Evolutionary conservation across 2,888 invertebrate genomes (phyloP), one percentile per base, ranked within the genome.

Genomic region (Loripinus fragilis): DNA sequence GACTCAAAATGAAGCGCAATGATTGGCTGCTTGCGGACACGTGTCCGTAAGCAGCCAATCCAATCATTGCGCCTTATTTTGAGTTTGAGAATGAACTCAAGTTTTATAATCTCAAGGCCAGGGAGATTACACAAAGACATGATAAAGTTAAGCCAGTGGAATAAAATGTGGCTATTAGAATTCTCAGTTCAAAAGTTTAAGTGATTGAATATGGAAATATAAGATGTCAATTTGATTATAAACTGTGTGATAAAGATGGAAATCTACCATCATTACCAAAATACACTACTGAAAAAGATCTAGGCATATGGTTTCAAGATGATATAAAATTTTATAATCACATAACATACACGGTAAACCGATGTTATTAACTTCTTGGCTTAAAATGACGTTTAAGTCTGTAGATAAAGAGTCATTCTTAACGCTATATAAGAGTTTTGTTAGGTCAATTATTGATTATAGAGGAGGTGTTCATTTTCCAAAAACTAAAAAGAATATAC

Each of bases 401-500:
- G 3, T 73, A n/a, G 55, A 78, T 30, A 28, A 5, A n/a, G 35
- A 65, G 8, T 23, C 23, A 65, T 65, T 65, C 20, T 15, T 65
- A 20, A 33, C n/a, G 8, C 20, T 65, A 12, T 33, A 65, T 35
- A 33, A 65, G 25, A 52, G 25, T 52, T 25, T 52, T 10, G 28
- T 52, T 8, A 10, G 25, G n/a, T 52, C 52, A 28, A 25, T 52
- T 28, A 3, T 52, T 23, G 52, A 52, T 28, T 52, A 52, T 28
- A 28, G 25, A 25, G 23, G 25, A 28, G 25, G 52, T 52, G 17
- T 52, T 28, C 3, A 65, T 35, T 33, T 12, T 30, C 71, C 60
- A 17, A 52, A 33, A 23, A 28, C 71, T 1, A 71, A 71, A 28
- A 71, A 60, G 25, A 71, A 50, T 35, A 71, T 71, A 2, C 71